Evolutionary conservation across 2,888 invertebrate species (phyloP), one percentile per base, ranked within the genome.

Genomic region (Tineola bisselliella): DNA sequence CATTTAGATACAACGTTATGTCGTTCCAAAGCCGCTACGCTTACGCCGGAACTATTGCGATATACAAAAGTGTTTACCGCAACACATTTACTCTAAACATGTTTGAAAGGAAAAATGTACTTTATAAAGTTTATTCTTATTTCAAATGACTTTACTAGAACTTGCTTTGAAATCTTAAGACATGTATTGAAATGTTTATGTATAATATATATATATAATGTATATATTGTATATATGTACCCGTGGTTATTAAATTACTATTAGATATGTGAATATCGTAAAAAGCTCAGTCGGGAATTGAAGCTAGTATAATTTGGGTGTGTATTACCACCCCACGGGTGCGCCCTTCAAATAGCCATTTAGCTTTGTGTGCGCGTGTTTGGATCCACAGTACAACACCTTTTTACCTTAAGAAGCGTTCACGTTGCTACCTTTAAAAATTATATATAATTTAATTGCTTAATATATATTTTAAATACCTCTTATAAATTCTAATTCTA

Each of bases 281-380:
- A 58, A 58, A 58, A 58, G 58, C 58, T 58, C 58, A 58, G 58
- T 58, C 58, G 58, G 58, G 58, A 58, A 58, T 58, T 58, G 58
- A 58, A 58, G 58, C 58, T 17, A 33, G 58, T 58, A 58, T 58
- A 58, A 58, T 58, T 58, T 58, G 31, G 31, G 58, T 58, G 58
- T 58, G 58, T 58, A 58, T 58, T 58, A 58, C 58, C 58, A 15
- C 58, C 58, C 58, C 33, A 18, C 58, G 58, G 31, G 58, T 33
- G 58, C 33, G 58, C 59, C 44, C 62, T 57, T 61, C 61, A 61
- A 62, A 63, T 61, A 62, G 61, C 63, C 60, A 61, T 62, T 63
- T 63, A 62, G 63, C 63, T 61, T 57, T 62, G 58, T 56, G 56
- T 58, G 58, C 58, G 58, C 33, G 33, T 58, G 58, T 58, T 58